Base-by-base conservation (phyloP, 64 coral and sea anemone genomes). In the Actinia tenebrosa region DNA sequence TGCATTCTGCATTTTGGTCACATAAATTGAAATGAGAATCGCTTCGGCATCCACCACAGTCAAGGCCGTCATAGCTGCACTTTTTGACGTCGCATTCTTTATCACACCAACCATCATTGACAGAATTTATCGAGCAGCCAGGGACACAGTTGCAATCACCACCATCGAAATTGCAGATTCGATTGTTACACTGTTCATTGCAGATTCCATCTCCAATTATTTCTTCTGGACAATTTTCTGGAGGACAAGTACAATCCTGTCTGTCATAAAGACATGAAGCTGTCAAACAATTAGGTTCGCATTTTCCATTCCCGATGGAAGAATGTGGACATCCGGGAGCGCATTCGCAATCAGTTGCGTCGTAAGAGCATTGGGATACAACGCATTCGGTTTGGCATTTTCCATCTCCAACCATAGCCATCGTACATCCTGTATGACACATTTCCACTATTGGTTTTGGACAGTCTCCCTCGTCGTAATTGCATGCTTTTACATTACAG, bases 301-400 rank as follows among this genome's bases (percentile, higher is more conserved):
- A 94, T 4, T 90, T 59, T 30, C 88, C 92, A 84, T 94, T 72
- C 17, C 85, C 89, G 22, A 94, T 79, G 10, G 89, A 84, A 17
- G 54, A 59, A n/a, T 90, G 89, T 13, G 88, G 46, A 52, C 88
- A 94, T n/a, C 92, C 92, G 22, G 88, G 89, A 13, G 92, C 50
- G 47, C 92, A 94, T 64, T 88, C 63, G 45, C 92, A 94, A 71
- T 94, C 92, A 3, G 27, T 79, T 83, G 84, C 92, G 44, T 94
- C 92, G 75, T 84, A 94, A 4, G 88, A 90, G 83, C 92, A 94
- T 84, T 94, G 84, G 7, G 89, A 80, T 50, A 94, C 92, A 25
- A 87, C 63, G 37, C 92, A 94, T 53, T 90, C 50, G 16, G 53
- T 46, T 17, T 94, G 92, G 63, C 92, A 94, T 55, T 72, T 88